A percentile compares a stretch with the other conserved stretches of the same genome.
phyloP scores from a whole-genome alignment of 2,797 vertebrate genomes.

The Carcharodon carcharias region DNA sequence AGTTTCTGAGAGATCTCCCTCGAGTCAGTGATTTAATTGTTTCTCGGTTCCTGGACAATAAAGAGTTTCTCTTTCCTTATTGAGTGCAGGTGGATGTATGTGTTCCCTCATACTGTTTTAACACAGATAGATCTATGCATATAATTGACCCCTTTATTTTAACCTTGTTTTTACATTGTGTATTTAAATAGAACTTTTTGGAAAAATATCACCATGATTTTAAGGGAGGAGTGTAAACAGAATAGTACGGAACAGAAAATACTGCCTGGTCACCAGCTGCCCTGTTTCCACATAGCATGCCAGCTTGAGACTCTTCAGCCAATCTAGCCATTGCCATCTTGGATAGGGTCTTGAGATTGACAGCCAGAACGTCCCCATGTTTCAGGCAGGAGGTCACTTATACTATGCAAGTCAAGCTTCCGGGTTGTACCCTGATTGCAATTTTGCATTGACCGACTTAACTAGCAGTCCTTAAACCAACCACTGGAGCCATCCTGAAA shows the following conservation, averaged over 20 bases:
- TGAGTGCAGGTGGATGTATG: neutral
- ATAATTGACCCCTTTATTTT: neutral
- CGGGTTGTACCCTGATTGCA: neutral
- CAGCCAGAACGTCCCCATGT: neutral
- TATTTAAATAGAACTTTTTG: neutral
- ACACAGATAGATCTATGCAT: neutral
- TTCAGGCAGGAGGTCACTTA: neutral
- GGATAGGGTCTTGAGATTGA: neutral
- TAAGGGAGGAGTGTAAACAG: neutral
- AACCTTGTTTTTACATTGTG: neutral
- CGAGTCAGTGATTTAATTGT: neutral
- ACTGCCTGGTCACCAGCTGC: neutral
- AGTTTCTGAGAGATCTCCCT: neutral
- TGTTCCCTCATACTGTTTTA: neutral
- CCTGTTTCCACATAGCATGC: neutral
- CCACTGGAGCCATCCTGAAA: neutral
- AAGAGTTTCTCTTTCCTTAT: too few species aligned
- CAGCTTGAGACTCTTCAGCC: too few species aligned
- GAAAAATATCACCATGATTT: neutral
- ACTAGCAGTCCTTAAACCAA: neutral
- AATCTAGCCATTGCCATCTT: neutral
- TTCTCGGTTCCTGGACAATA: neutral
- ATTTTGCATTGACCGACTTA: neutral
- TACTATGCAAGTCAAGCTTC: neutral
- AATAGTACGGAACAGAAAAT: neutral